A percentile compares a stretch with the other conserved stretches of the same genome.
phyloP scores from a whole-genome alignment of 2,113 vertebrate genomes.

The Chinchilla lanigera region DNA sequence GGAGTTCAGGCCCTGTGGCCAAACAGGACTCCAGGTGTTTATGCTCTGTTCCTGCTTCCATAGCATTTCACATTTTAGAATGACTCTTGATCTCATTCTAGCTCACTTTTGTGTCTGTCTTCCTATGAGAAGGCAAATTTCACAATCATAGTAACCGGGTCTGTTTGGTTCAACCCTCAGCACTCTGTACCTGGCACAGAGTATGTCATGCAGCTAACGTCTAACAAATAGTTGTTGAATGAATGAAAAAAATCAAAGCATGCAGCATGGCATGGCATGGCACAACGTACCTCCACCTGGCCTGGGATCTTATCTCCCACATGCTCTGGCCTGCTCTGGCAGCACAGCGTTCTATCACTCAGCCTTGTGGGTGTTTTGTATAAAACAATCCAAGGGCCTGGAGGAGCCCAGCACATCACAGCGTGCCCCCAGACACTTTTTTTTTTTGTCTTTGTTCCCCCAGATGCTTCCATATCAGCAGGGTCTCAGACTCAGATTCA shows the following conservation, averaged over 20 bases:
- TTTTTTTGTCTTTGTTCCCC: too few species aligned
- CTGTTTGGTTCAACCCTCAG: neutral
- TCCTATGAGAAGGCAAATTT: neutral
- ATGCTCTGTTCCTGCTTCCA: accelerated
- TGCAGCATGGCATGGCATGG: neutral
- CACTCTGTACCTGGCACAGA: neutral
- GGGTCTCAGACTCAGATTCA: neutral
- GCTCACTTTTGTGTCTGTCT: neutral
- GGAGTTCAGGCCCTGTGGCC: neutral
- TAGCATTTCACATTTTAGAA: neutral
- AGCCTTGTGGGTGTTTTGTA: neutral
- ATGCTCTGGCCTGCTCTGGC: neutral
- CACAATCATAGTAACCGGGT: neutral
- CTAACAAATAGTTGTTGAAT: neutral
- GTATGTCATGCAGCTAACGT: neutral
- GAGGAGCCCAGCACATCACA: neutral
- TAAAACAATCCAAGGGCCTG: neutral
- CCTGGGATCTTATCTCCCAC: neutral
- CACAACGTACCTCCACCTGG: neutral
- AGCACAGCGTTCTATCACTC: neutral
- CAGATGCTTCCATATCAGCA: accelerated
- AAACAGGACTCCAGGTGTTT: neutral
- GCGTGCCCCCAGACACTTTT: accelerated
- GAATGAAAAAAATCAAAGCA: neutral
- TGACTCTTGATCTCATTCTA: neutral